These are phyloP conservation scores for Ochropacha duplaris DNA, from an alignment of 2,888 invertebrate genomes.

Conservation along the genomic window DNA sequence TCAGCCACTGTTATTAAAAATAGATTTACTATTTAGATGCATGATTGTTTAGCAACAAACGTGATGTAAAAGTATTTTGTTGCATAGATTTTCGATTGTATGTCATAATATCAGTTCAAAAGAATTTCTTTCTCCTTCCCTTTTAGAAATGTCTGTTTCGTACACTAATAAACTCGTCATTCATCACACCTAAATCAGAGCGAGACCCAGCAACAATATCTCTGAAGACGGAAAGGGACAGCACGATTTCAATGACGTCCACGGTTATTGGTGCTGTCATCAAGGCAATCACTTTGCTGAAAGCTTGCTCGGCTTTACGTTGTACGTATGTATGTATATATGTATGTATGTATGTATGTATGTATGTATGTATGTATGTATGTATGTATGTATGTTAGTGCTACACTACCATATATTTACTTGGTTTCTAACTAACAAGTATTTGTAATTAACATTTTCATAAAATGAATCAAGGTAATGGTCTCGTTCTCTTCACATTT, in stretches of 20 bases:
- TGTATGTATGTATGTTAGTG: too few relatives aligned
- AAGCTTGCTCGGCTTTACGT: background rate
- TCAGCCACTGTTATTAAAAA: background rate
- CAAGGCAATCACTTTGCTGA: slow-evolving; percentile 10
- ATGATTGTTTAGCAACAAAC: background rate
- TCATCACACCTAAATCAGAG: background rate
- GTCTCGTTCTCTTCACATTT: background rate
- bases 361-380: too few relatives aligned
- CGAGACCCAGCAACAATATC: background rate
- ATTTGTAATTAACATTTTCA: too few relatives aligned
- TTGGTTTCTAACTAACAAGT: too few relatives aligned
- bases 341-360: too few relatives aligned
- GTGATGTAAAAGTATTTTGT: background rate
- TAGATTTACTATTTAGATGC: background rate
- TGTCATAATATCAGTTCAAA: background rate
- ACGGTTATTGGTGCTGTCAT: slow-evolving; percentile 19
- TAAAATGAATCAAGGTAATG: too few relatives aligned
- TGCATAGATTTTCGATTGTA: background rate
- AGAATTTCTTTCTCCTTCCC: background rate
- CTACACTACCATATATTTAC: too few relatives aligned
- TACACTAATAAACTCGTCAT: background rate
- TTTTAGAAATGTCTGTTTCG: background rate
- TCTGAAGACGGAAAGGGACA: background rate
- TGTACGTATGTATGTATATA: background rate
- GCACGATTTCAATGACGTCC: background rate